Conservation (phyloP, 1,140 invertebrate species). For the Trichoplusia ni region DNA sequence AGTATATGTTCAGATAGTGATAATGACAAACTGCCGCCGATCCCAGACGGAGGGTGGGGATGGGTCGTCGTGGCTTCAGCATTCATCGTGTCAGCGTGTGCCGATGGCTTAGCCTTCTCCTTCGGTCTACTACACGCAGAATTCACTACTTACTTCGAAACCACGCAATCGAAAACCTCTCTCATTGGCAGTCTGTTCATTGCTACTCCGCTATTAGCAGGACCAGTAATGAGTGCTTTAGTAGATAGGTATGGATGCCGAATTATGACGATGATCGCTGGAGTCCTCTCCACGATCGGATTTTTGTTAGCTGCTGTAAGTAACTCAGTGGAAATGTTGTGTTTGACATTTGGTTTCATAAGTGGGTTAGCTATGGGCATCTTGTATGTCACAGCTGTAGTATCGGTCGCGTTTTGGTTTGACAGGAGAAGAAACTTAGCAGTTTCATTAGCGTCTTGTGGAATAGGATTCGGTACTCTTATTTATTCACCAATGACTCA, state of each 20-base stretch:
- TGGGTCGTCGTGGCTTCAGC: slow-evolving; percentile 94
- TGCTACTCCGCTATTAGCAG: slow-evolving; percentile 91
- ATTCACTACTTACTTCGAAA: slow-evolving; percentile 90
- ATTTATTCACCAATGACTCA: slow-evolving; percentile 90
- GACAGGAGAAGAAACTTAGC: slow-evolving; percentile 94
- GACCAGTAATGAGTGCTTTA: slow-evolving; percentile 92
- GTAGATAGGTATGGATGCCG: slow-evolving; percentile 94
- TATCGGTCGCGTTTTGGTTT: slow-evolving; percentile 97
- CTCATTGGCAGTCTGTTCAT: slow-evolving; percentile 94
- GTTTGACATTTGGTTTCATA: slow-evolving; percentile 92
- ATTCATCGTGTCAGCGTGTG: slow-evolving; percentile 91
- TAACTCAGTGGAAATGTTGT: slow-evolving; percentile 88
- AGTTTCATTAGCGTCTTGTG: slow-evolving; percentile 82
- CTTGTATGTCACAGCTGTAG: slow-evolving; percentile 93
- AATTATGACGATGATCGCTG: slow-evolving; percentile 90
- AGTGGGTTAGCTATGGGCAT: slow-evolving; percentile 92
- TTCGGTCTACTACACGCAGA: slow-evolving; percentile 94
- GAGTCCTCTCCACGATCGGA: slow-evolving; percentile 87
- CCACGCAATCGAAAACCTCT: slow-evolving; percentile 89
- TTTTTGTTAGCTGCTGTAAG: slow-evolving; percentile 88
- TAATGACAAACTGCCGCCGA: slow-evolving; percentile 55
- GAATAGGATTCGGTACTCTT: slow-evolving; percentile 83
- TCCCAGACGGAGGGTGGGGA: slow-evolving; percentile 82
- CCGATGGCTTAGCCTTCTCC: slow-evolving; percentile 95
- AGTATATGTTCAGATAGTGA: slow-evolving; percentile 59